Base-by-base conservation (phyloP, 2,113 vertebrate species). In the Lophochroa leadbeateri region DNA sequence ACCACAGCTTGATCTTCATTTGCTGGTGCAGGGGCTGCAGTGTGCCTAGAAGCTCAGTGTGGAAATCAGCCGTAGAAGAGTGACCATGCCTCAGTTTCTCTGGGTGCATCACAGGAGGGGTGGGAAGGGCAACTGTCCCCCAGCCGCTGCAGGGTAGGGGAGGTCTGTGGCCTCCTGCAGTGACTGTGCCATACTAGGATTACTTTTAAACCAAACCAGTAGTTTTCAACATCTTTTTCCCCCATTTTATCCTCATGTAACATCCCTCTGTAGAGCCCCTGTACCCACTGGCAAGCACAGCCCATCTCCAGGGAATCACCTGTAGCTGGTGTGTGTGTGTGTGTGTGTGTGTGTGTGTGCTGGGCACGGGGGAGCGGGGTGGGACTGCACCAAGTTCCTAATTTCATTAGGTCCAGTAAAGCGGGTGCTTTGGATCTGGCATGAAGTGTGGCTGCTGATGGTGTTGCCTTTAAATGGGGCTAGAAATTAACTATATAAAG, bases 391-490 rank as follows among this genome's bases (percentile, higher is more conserved):
- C 37, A 13, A n/a, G 17, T 46, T 44, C 47, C 89, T 90, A 85
- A 79, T 55, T 82, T 16, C 41, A 11, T 46, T 18, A 46, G 78
- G 86, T 37, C 61, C 39, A n/a, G 20, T 23, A 41, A 84, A 85
- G 78, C 10, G 35, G 61, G 69, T 16, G 72, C 97, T 97, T 95
- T 93, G 82, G 72, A 33, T 94, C 71, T 94, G 95, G 96, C 97
- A 96, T 95, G 87, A 84, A 84, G 92, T 95, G 88, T 93, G 92
- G 91, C 94, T 95, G 85, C 89, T 93, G 78, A 70, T 87, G 21
- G 4, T 11, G 15, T 79, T 88, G 90, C 92, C 84, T 78, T 60
- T 75, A 76, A 80, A 96, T 92, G 94, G 85, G 92, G 91, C 91
- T 95, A 92, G 88, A 94, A 96, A 93, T 93, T 79, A 64, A 91